Conservation (phyloP, 2,888 invertebrate genomes). For the Microplitis deprimator region DNA sequence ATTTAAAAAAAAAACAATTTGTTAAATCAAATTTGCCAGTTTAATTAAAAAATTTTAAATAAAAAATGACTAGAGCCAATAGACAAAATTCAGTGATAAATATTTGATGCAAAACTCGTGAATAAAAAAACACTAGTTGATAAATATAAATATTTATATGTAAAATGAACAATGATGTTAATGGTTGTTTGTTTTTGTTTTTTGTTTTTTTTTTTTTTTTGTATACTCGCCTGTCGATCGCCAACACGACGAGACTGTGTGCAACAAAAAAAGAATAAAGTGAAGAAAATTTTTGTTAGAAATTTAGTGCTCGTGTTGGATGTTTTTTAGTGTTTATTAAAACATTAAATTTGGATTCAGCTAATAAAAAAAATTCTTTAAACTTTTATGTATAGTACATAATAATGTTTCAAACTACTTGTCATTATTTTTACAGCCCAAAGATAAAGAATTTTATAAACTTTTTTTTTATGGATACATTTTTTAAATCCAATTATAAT, state of each 20-base stretch:
- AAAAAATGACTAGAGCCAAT: slow-evolving; percentile 14
- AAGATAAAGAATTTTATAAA: no score
- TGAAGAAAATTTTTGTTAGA: slow-evolving; percentile 57
- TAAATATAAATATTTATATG: neutral
- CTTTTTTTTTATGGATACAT: no score
- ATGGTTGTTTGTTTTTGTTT: slow-evolving; percentile 18
- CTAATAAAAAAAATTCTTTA: no score
- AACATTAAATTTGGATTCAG: no score
- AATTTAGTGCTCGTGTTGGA: slow-evolving; percentile 34
- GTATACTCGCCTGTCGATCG: slow-evolving; percentile 70
- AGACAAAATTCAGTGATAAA: slow-evolving; percentile 1
- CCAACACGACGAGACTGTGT: slow-evolving; percentile 67
- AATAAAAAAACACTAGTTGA: neutral
- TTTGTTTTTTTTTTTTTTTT: slow-evolving; percentile 38
- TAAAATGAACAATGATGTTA: neutral
- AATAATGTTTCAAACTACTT: no score
- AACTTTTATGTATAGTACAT: no score
- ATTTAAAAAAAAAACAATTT: no score
- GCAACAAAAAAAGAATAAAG: slow-evolving; percentile 60
- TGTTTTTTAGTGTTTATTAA: neutral
- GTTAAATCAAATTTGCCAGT: no score
- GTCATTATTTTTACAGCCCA: no score
- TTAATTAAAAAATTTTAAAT: neutral
- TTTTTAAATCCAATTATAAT: no score
- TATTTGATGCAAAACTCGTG: slow-evolving; percentile 1